phyloP scores from a whole-genome alignment of 1,140 invertebrate species.

The Zaprionus ghesquierei region DNA sequence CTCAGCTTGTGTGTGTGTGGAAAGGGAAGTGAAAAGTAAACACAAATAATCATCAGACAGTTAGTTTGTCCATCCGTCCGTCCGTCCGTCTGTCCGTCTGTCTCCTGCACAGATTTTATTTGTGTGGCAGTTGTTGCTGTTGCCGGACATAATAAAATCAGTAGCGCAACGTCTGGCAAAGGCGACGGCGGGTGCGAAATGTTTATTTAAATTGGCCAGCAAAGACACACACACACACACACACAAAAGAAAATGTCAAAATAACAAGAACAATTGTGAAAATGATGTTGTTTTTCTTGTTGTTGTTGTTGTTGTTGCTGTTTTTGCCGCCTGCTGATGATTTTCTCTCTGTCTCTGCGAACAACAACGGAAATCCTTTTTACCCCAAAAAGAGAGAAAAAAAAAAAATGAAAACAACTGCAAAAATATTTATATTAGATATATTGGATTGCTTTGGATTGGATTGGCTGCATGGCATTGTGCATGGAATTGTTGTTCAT shows the following conservation, averaged over 20 bases:
- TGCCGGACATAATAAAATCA: slow-evolving; percentile 75
- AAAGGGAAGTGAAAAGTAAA: slow-evolving; percentile 59
- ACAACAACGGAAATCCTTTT: slow-evolving; percentile 76
- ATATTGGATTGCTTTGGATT: slow-evolving; percentile 63
- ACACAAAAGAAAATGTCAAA: slow-evolving; percentile 66
- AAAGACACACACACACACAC: slow-evolving; percentile 46
- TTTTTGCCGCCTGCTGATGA: slow-evolving; percentile 3
- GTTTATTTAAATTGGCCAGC: slow-evolving; percentile 78
- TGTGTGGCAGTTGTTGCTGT: slow-evolving; percentile 33
- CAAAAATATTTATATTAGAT: slow-evolving; percentile 81
- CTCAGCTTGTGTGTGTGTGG: slow-evolving; percentile 14
- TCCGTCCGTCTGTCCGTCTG: slow-evolving; percentile 52
- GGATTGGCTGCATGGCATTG: background rate
- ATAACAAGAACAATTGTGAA: slow-evolving; percentile 51
- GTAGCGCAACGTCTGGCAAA: slow-evolving; percentile 37
- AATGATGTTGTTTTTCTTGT: slow-evolving; percentile 32
- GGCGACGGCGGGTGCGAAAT: slow-evolving; percentile 67
- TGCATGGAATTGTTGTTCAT: background rate
- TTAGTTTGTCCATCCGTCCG: slow-evolving; percentile 60
- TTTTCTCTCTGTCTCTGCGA: slow-evolving; percentile 3
- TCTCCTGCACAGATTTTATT: slow-evolving; percentile 72
- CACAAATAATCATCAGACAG: slow-evolving; percentile 79
- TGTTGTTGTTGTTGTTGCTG: slow-evolving; percentile 6
- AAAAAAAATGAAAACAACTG: too few relatives aligned
- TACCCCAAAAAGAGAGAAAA: too few relatives aligned